These are phyloP conservation scores for Agapornis roseicollis DNA, from an alignment of 2,113 vertebrate species.

Conservation along the genomic window DNA sequence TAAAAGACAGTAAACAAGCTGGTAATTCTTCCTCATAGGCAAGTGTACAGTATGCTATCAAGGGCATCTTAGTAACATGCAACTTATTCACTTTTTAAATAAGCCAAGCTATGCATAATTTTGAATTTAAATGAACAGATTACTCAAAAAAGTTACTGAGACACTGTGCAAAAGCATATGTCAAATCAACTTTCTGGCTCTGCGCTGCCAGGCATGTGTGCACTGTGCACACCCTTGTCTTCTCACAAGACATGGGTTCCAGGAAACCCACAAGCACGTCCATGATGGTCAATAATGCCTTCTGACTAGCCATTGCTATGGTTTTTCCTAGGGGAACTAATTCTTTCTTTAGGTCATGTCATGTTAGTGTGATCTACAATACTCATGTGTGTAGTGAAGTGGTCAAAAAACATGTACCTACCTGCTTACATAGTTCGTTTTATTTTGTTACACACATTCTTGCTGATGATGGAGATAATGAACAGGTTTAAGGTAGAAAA, in stretches of 20 bases:
- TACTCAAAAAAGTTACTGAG: background rate
- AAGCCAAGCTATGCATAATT: background rate
- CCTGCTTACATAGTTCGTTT: too few species aligned
- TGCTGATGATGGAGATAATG: background rate
- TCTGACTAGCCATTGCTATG: background rate
- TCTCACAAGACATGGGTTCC: rapidly evolving
- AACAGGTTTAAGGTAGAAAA: background rate
- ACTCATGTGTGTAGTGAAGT: background rate
- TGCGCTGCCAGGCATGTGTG: rapidly evolving
- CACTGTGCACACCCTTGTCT: background rate
- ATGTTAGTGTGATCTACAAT: background rate
- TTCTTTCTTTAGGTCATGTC: background rate
- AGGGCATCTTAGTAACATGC: background rate
- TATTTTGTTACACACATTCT: background rate
- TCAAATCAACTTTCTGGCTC: background rate
- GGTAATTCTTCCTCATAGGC: background rate
- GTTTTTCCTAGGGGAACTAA: background rate
- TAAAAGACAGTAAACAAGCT: background rate
- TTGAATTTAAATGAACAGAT: background rate
- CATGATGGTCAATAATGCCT: background rate
- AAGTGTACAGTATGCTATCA: background rate
- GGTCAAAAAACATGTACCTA: too few species aligned
- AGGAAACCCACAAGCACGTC: background rate
- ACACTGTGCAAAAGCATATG: background rate
- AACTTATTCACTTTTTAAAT: background rate